phyloP scores from a whole-genome alignment of 2,888 invertebrate species.

The Noctua pronuba region DNA sequence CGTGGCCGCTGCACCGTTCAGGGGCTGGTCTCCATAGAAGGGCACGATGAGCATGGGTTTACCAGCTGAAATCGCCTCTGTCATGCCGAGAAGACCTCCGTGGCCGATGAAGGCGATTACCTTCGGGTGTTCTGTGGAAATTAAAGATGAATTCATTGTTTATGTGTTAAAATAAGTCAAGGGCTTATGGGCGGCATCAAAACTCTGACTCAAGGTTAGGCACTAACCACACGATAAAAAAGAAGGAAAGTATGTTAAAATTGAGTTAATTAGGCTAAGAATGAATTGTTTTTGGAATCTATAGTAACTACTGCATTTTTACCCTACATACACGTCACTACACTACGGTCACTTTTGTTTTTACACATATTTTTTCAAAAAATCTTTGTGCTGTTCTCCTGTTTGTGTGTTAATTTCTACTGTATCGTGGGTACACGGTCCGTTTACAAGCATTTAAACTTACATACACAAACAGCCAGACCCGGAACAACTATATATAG shows the following conservation, averaged over 20 bases:
- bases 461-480: neutral
- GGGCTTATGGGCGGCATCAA: no score
- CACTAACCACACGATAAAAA: no score
- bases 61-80: slow-evolving; percentile 91
- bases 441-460: neutral
- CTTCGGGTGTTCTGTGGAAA: slow-evolving; percentile 89
- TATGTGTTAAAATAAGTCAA: no score
- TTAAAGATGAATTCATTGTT: neutral
- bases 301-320: neutral
- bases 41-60: slow-evolving; percentile 91
- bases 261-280: neutral
- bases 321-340: neutral
- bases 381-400: no score
- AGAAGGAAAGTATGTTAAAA: no score
- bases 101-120: slow-evolving; percentile 91
- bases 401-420: neutral
- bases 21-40: slow-evolving; percentile 91
- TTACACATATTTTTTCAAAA: no score
- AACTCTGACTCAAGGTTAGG: no score
- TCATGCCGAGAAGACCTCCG: slow-evolving; percentile 91
- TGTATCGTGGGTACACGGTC: no score
- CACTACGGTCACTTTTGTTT: no score
- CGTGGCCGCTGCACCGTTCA: slow-evolving; percentile 89
- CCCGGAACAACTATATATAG: neutral
- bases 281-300: neutral